Conservation (phyloP, 2,888 invertebrate species). For the Plagodis dolabraria region DNA sequence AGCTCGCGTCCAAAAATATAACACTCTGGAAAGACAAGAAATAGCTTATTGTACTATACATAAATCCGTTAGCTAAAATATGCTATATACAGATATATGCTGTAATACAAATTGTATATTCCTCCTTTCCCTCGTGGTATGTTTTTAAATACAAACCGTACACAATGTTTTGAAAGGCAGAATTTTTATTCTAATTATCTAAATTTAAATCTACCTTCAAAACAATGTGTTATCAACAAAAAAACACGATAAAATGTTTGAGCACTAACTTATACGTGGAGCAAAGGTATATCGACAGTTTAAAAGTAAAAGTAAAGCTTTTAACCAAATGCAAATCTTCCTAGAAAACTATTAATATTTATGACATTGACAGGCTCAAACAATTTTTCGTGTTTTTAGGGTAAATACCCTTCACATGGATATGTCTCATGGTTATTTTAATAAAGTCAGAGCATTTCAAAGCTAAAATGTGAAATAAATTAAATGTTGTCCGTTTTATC, state of each 20-base stretch:
- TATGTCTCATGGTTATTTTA: slow-evolving; percentile 40
- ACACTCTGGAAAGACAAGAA: slow-evolving; percentile 3
- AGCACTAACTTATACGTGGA: not conserved
- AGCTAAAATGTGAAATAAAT: slow-evolving; percentile 19
- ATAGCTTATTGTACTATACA: not conserved
- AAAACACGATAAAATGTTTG: slow-evolving; percentile 19
- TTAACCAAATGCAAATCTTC: no score
- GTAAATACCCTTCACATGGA: slow-evolving; percentile 44
- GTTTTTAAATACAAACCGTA: slow-evolving; percentile 12
- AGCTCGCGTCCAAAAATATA: slow-evolving; percentile 12
- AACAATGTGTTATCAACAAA: slow-evolving; percentile 6
- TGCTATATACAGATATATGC: not conserved
- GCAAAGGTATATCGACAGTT: no score
- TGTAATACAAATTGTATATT: slow-evolving; percentile 2
- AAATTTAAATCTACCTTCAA: slow-evolving; percentile 4
- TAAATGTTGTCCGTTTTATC: slow-evolving; percentile 28
- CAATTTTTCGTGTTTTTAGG: slow-evolving; percentile 23
- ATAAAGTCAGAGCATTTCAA: slow-evolving; percentile 29
- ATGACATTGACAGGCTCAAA: slow-evolving; percentile 14
- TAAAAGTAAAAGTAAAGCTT: no score
- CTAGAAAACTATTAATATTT: no score
- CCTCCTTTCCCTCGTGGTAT: slow-evolving; percentile 7
- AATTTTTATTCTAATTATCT: not conserved
- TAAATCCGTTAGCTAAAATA: not conserved
- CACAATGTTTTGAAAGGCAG: slow-evolving; percentile 10